Evolutionary conservation across 2,797 vertebrate species (phyloP).

Genomic region (Poliocrania exsul): DNA sequence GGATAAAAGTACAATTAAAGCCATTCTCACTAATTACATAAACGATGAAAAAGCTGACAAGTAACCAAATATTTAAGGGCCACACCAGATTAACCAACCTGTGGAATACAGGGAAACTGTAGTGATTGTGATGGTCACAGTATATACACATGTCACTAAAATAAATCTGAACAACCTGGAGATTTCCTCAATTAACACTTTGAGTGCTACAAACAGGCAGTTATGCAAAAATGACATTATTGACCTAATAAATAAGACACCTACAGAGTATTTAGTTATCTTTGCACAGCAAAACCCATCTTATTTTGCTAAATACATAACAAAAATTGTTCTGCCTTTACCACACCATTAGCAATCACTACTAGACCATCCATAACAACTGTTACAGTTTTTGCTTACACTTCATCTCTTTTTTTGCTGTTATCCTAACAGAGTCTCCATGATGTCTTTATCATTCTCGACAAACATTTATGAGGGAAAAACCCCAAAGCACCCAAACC

Average conservation of each 20-base stretch:
- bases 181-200: neutral
- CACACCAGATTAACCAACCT: neutral
- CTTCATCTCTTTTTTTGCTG: neutral
- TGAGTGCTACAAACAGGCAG: neutral
- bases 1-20: neutral
- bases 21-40: neutral
- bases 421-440: neutral
- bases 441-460: neutral
- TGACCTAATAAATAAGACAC: neutral
- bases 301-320: neutral
- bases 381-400: rapidly evolving
- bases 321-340: neutral
- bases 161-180: neutral
- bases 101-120: neutral
- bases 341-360: neutral
- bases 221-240: neutral
- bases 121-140: neutral
- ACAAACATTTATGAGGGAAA: neutral
- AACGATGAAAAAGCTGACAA: neutral
- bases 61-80: neutral
- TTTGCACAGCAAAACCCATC: neutral
- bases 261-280: neutral
- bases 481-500: rapidly evolving
- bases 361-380: neutral
- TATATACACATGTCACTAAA: neutral